Conservation (phyloP, 2,888 invertebrate species). For the Prenolepis imparis region DNA sequence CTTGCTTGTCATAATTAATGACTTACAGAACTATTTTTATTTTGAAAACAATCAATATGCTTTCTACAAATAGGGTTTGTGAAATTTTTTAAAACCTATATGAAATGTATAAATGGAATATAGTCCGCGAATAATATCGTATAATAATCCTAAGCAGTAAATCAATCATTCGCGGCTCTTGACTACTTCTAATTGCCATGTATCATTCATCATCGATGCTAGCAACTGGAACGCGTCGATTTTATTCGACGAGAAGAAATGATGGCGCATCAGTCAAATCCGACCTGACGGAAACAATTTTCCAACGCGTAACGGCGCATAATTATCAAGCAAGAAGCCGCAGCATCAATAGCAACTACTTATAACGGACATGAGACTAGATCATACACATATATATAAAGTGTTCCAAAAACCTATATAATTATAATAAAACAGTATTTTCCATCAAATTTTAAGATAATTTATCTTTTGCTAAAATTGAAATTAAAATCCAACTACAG, state of each 20-base stretch:
- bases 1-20: neutral
- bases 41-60: neutral
- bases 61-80: neutral
- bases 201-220: conserved; percentile 53
- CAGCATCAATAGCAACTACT: conserved; percentile 44
- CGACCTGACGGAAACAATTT: conserved; percentile 60
- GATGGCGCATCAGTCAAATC: conserved; percentile 43
- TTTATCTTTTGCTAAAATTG: neutral
- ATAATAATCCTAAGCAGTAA: conserved; percentile 20
- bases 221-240: conserved; percentile 47
- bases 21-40: too few species aligned
- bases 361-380: conserved; percentile 31
- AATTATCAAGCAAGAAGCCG: conserved; percentile 60
- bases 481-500: neutral
- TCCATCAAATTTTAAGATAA: neutral
- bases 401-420: neutral
- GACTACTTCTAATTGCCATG: conserved; percentile 34
- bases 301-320: conserved; percentile 29
- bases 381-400: neutral
- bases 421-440: neutral
- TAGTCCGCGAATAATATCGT: conserved; percentile 5
- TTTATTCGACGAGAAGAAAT: conserved; percentile 19
- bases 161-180: conserved; percentile 38
- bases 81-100: neutral
- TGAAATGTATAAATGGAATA: neutral